These are phyloP conservation scores for Aelia acuminata DNA, from an alignment of 2,888 invertebrate species.

Conservation along the genomic window DNA sequence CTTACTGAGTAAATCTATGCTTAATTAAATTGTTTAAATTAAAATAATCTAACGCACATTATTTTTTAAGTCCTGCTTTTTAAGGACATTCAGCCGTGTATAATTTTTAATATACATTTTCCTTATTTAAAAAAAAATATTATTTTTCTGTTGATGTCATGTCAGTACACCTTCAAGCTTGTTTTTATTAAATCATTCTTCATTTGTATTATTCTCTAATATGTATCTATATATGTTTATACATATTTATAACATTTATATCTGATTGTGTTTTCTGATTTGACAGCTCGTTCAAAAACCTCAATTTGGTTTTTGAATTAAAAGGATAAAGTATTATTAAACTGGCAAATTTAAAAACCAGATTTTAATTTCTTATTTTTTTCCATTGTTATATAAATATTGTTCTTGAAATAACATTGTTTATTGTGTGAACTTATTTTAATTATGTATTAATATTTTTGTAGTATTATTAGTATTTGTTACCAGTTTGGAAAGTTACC, in stretches of 20 bases:
- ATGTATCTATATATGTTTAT: too few relatives aligned
- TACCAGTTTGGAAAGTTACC: slow-evolving; percentile 55
- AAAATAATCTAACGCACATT: neutral
- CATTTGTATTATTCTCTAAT: neutral
- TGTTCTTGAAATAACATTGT: slow-evolving; percentile 8
- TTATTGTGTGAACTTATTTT: neutral
- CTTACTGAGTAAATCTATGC: neutral
- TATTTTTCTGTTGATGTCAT: neutral
- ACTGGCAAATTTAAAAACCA: neutral
- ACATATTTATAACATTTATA: too few relatives aligned
- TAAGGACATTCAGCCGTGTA: neutral
- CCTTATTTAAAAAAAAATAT: neutral
- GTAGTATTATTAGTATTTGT: slow-evolving; percentile 35
- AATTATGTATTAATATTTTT: neutral
- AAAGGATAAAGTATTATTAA: slow-evolving; percentile 29
- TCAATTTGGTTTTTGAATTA: neutral
- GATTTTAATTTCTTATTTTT: too few relatives aligned
- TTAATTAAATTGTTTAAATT: neutral
- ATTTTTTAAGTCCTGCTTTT: too few relatives aligned
- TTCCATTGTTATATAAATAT: neutral
- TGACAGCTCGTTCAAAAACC: neutral
- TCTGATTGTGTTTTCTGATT: neutral
- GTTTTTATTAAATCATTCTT: neutral
- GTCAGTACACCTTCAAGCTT: slow-evolving; percentile 46
- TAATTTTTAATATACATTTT: neutral